These are phyloP conservation scores for Uropetala carovei DNA, from an alignment of 2,888 invertebrate genomes.

Conservation along the genomic window DNA sequence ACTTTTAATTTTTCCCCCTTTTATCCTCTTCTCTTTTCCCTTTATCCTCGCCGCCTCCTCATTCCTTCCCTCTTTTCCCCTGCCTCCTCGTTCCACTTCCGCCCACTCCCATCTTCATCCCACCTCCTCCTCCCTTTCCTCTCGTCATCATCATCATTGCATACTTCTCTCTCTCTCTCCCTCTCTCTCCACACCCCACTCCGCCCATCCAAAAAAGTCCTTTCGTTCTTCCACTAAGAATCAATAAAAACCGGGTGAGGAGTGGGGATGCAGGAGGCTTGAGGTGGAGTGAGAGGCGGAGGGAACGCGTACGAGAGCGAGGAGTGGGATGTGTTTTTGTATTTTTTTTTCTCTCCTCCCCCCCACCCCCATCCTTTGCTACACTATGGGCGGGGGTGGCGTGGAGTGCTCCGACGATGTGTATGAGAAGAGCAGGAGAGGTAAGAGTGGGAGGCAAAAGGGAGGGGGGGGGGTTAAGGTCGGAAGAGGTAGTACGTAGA, in stretches of 20 bases:
- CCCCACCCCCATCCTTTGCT: too few relatives aligned
- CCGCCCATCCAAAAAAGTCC: neutral
- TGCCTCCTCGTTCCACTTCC: neutral
- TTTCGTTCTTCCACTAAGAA: constrained; percentile 16
- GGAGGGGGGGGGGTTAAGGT: neutral
- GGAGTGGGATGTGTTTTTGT: neutral
- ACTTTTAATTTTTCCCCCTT: constrained; percentile 15
- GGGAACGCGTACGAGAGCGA: neutral
- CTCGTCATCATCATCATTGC: constrained; percentile 20
- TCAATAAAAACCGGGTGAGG: constrained; percentile 10
- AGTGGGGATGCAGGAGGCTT: neutral
- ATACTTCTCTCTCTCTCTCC: neutral
- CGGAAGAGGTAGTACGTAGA: neutral
- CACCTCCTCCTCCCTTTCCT: neutral
- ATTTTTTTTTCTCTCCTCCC: too few relatives aligned
- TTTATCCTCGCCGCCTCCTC: neutral
- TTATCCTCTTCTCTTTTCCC: neutral
- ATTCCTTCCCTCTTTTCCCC: neutral
- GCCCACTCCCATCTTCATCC: neutral
- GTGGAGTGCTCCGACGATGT: too few relatives aligned
- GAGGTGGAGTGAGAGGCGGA: neutral
- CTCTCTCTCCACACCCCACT: neutral
- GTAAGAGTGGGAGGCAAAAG: neutral
- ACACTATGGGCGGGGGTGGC: too few relatives aligned
- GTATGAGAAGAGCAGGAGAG: too few relatives aligned